Base-by-base conservation (phyloP, 2,797 vertebrate species). In the Pseudochromis fuscus region DNA sequence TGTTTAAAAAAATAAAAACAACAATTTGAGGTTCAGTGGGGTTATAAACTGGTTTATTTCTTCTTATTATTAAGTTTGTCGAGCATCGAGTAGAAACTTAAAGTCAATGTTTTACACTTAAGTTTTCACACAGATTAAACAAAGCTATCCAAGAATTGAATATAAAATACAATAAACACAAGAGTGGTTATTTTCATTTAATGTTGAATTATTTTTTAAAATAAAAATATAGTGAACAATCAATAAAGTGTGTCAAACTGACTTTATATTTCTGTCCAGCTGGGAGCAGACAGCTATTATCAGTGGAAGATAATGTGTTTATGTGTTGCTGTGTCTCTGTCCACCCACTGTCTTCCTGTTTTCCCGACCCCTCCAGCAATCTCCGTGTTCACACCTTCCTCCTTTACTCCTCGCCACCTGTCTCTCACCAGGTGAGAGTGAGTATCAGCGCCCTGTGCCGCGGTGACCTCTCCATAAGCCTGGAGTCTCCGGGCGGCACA, bases 401-500 rank as follows among this genome's bases (percentile, higher is more conserved):
- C 13, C 21, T 67, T 51, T 60, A 28, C 67, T 60, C 38, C 24
- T 28, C 31, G n/a, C 64, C 57, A 55, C 56, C 64, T 71, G 57
- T 45, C 61, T 73, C 64, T 82, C 78, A 46, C 37, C 74, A 92
- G 91, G 86, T 91, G 67, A 90, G 57, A 40, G 84, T 93, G 79
- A 92, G 79, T 53, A 72, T 92, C 82, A 91, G 64, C 1, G 9
- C 79, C 28, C 73, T 80, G 79, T 95, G 89, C 69, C 89, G 84
- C 25, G 90, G 82, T 37, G 91, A 95, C 90, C 88, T 89, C 2
- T 11, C 69, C 30, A 53, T 90, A 62, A 87, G 92, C 79, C 76
- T 90, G 57, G 73, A 73, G 76, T 92, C 89, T 90, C 87, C 89
- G 33, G 87, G 87, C 44, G 72, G 82, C 74, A 88, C 71, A 2